Base-by-base conservation (phyloP, 2,113 vertebrate species). In the Etia nguti region DNA sequence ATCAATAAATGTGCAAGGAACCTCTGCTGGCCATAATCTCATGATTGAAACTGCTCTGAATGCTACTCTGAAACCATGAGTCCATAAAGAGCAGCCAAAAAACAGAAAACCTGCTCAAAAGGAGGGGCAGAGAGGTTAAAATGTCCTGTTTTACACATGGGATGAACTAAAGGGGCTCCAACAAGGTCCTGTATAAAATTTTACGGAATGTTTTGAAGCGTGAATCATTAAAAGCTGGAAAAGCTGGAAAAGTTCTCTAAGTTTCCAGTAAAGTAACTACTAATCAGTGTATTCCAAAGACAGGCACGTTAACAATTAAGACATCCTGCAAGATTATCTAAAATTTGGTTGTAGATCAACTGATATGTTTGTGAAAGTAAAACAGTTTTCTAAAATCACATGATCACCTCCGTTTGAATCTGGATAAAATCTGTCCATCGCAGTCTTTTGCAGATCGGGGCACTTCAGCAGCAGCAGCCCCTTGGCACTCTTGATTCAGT, bases 21-120 rank as follows among this genome's bases (percentile, higher is more conserved):
- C 36, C 36, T 10, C 36, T 38, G 36, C 8, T 38, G 9, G 9
- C 36, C 36, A 38, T 38, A 38, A 36, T 36, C 34, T 8, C 34
- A 36, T 36, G 34, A 8, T 36, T 9, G 8, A 8, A 8, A 62
- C 59, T 62, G 10, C 59, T 62, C 31, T 34, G 59, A 62, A 62
- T 62, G 59, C 59, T 36, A 6, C 29, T 55, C n/a, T 55, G 54
- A 55, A 55, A 1, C n/a, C 54, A 6, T 24, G 54, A 55, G 57
- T 60, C 16, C 59, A 62, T 62, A 62, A 62, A 62, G 31, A n/a
- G 10, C 59, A 36, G 59, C 59, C 59, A 62, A 62, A 62, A 12
- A 36, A 36, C 8, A 36, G 34, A 36, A 36, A 36, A 62, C 0
- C 1, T 7, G 2, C 34, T 36, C 59, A 62, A 62, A 62, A 36